Conservation (phyloP, 2,113 vertebrate species). For the Pangasianodon gigas region DNA sequence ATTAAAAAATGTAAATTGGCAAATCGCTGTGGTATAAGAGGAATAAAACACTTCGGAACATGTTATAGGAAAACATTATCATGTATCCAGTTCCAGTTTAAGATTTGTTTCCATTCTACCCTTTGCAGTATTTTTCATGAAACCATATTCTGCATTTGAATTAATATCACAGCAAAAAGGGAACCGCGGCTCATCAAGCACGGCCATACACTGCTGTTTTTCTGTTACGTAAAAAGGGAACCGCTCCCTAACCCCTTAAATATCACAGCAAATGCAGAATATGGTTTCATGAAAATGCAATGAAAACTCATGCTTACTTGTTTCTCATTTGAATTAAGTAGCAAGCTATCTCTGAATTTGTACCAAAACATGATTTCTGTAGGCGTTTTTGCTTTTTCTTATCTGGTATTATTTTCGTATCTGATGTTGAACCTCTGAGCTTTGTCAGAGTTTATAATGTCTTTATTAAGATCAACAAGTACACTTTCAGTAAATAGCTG, state of each 20-base stretch:
- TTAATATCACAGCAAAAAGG: no score
- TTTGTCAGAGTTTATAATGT: constrained; percentile 74
- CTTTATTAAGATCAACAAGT: constrained; percentile 78
- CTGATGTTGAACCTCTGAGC: constrained; percentile 57
- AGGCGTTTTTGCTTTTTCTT: neutral
- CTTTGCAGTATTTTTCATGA: neutral
- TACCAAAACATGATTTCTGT: neutral
- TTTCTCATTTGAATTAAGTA: neutral
- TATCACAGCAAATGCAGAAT: no score
- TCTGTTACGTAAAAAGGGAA: no score
- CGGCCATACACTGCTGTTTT: no score
- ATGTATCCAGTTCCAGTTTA: neutral
- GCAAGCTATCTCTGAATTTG: neutral
- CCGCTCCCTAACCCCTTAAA: no score
- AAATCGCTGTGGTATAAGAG: neutral
- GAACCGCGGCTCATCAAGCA: no score
- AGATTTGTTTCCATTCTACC: neutral
- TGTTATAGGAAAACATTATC: neutral
- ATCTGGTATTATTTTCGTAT: constrained; percentile 44
- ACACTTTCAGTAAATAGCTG: constrained; percentile 71
- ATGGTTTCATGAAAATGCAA: no score
- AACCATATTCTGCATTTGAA: no score
- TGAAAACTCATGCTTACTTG: neutral
- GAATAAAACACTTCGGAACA: neutral
- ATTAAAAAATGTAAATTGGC: neutral